Conservation (phyloP, 2,113 vertebrate genomes). For the human region GRCh38 chr1:191459501-191460000, state of each 20-base stretch:
- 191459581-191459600: background rate
- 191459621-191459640: too few relatives aligned
- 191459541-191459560: background rate
- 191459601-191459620: background rate
- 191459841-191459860: background rate
- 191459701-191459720: background rate
- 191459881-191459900: background rate
- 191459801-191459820: background rate
- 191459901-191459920: background rate
- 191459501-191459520: background rate
- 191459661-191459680: background rate
- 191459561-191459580: background rate
- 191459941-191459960: background rate
- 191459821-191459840: background rate
- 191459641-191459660: background rate
- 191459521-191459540: background rate
- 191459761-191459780: accelerated
- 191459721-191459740: background rate
- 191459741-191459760: background rate
- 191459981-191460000: background rate
- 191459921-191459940: background rate
- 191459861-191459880: background rate
- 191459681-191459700: background rate
- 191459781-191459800: background rate
- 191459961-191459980: background rate